phyloP scores from a whole-genome alignment of 2,888 invertebrate species.

The Diplolepis rosae region DNA sequence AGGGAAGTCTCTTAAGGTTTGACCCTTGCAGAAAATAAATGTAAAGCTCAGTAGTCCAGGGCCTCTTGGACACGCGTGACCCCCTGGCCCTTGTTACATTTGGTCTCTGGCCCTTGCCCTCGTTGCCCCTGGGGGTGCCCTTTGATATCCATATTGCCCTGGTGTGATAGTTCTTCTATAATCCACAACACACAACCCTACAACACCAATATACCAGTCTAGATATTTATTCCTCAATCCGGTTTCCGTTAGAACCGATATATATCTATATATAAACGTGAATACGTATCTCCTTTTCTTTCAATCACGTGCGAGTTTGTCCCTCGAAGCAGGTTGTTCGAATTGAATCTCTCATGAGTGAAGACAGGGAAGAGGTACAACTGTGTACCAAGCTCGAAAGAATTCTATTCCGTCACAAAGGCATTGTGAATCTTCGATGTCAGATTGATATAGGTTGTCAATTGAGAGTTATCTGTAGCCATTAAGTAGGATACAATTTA shows the following conservation, averaged over 20 bases:
- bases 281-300: background rate
- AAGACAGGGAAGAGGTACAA: background rate
- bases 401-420: background rate
- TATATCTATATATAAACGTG: background rate
- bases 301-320: background rate
- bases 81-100: conserved; percentile 52
- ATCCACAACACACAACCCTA: conserved; percentile 38
- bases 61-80: conserved; percentile 54
- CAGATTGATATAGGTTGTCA: background rate
- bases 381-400: background rate
- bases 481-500: too few species aligned
- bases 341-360: background rate
- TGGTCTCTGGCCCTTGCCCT: conserved; percentile 54
- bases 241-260: conserved; percentile 49
- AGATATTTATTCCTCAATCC: conserved; percentile 64
- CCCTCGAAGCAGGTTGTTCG: conserved; percentile 1
- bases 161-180: background rate
- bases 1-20: conserved; percentile 2
- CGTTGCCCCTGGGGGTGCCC: conserved; percentile 38
- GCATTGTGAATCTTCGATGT: conserved; percentile 1
- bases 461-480: background rate
- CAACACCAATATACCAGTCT: conserved; percentile 68
- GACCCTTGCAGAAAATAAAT: conserved; percentile 30
- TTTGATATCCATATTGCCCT: conserved; percentile 34
- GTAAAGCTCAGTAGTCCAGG: conserved; percentile 27